Base-by-base conservation (phyloP, 1,140 invertebrate genomes). In the Pachyrhynchus sulphureomaculatus region DNA sequence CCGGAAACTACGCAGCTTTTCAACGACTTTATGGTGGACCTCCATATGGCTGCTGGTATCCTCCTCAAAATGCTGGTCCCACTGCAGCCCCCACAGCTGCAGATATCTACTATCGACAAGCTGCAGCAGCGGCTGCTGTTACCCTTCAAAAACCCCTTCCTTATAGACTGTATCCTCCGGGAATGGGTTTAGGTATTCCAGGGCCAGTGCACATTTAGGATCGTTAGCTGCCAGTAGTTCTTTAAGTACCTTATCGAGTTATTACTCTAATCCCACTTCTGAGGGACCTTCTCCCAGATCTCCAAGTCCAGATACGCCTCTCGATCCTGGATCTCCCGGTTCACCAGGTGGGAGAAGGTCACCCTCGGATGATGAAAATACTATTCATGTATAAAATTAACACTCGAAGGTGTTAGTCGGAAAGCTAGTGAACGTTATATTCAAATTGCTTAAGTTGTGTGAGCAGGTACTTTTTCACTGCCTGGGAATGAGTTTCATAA, bases 1-100 rank as follows among this genome's bases (percentile, higher is more conserved):
- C 95, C 0, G 94, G 94, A 4, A 98, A 98, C 80, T 96, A 95
- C 76, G 95, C 95, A 0, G 95, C 96, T 2, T 92, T 98, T 64
- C 96, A 99, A 78, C 84, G 95, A 54, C 82, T 99, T 59, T 92
- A 98, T 73, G 91, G 93, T 76, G 81, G 74, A 75, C 84, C 79
- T 60, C 82, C 87, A 4, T 83, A 88, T 72, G 91, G 91, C 71
- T 81, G 84, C 64, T 80, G 84, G 83, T 86, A 81, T 77, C 87
- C 69, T 76, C 83, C 82, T 1, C 79, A 79, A 24, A 74, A 72
- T 67, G 78, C 84, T 58, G 80, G 76, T 51, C 82, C 78, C 24
- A 80, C 88, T 61, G 82, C 85, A 26, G 79, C 85, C 18, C 81
- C 85, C 2, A 82, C 84, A 0, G 83, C 86, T 4, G 88, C 86